A percentile compares a stretch with the other conserved stretches of the same genome.
Conservation (phyloP, 2,113 vertebrate genomes). For the Stercorarius parasiticus region DNA sequence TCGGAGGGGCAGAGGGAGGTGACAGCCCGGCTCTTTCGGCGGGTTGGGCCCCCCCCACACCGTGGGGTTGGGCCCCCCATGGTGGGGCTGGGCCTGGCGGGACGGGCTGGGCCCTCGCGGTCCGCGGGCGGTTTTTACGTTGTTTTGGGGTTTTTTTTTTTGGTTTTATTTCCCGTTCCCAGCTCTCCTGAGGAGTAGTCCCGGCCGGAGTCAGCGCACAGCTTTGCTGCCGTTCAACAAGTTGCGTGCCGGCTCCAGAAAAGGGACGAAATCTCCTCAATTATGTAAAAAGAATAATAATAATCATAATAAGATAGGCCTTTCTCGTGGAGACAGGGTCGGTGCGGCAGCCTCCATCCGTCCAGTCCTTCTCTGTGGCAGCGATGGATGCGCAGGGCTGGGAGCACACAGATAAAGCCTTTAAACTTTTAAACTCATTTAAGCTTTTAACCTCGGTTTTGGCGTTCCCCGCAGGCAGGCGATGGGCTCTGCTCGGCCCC, state of each 20-base stretch:
- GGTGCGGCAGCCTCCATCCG: not conserved
- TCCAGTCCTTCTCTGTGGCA: not conserved
- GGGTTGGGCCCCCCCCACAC: not conserved
- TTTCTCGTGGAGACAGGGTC: not conserved
- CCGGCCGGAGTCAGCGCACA: not conserved
- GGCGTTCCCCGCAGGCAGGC: accelerated
- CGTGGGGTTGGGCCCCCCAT: not conserved
- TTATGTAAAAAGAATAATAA: not conserved
- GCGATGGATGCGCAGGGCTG: not conserved
- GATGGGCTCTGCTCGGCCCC: not conserved
- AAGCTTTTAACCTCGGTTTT: not conserved
- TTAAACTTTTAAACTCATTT: not conserved
- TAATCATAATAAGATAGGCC: not conserved
- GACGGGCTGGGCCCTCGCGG: not conserved
- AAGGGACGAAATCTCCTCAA: not conserved
- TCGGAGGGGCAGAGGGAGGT: not conserved
- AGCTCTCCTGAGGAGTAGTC: too few species aligned
- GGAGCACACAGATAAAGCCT: not conserved
- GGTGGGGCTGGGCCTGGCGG: not conserved
- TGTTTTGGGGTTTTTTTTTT: accelerated
- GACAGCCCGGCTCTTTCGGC: not conserved
- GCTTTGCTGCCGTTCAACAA: not conserved
- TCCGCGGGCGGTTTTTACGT: not conserved
- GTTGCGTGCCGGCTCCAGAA: not conserved
- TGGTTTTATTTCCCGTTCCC: accelerated